phyloP scores from a whole-genome alignment of 2,797 vertebrate species.

The Mormyrops boulengeri region DNA sequence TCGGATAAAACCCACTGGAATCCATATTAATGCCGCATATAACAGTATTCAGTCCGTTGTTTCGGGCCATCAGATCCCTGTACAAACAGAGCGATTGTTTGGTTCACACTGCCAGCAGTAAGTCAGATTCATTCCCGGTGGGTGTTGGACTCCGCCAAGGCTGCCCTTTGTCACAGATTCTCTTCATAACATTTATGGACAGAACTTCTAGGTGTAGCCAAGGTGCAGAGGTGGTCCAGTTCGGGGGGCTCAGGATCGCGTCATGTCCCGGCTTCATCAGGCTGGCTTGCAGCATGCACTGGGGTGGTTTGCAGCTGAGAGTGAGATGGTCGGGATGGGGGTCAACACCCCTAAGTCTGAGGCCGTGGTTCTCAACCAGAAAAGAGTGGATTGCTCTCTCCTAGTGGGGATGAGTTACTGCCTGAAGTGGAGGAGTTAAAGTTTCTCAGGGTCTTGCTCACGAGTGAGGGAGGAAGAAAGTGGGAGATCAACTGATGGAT shows the following conservation, averaged over 20 bases:
- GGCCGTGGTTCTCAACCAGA: too few species aligned
- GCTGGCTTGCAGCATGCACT: not conserved
- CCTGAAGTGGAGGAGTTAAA: too few species aligned
- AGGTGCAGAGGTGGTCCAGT: not conserved
- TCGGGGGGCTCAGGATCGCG: not conserved
- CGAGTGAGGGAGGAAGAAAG: not conserved
- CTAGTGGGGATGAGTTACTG: not conserved
- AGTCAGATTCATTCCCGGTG: not conserved
- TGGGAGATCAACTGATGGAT: not conserved
- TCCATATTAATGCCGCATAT: not conserved
- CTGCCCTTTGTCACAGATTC: not conserved
- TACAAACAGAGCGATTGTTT: not conserved
- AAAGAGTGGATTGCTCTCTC: not conserved
- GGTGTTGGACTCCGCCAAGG: not conserved
- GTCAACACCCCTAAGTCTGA: too few species aligned
- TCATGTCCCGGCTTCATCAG: not conserved
- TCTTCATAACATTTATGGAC: not conserved
- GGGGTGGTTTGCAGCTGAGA: too few species aligned
- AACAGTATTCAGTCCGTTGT: not conserved
- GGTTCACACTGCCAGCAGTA: not conserved
- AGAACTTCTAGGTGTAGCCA: not conserved
- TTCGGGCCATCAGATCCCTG: not conserved
- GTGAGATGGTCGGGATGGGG: too few species aligned
- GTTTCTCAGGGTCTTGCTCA: not conserved
- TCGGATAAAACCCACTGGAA: not conserved